Evolutionary conservation across 1,140 invertebrate genomes (phyloP).

Genomic region (Bombus terrestris): DNA sequence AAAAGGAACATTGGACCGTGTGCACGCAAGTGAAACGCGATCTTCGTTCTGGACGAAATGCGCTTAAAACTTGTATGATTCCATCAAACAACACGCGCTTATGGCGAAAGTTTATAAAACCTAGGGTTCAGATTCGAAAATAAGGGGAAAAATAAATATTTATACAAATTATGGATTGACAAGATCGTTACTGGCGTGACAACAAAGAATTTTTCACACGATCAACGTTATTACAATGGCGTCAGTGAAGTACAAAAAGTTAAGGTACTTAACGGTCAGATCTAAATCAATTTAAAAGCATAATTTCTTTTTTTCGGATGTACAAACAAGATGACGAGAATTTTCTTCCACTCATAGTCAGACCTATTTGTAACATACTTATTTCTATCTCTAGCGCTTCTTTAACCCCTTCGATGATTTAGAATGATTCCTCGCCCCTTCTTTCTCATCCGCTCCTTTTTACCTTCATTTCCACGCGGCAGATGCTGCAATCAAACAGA

Average conservation of each 20-base stretch:
- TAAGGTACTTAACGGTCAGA: no score
- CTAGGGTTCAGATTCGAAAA: neutral
- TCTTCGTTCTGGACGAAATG: no score
- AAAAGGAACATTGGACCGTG: neutral
- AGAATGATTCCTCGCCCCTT: neutral
- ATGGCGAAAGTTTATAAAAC: no score
- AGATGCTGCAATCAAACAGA: conserved; percentile 51
- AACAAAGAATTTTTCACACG: neutral
- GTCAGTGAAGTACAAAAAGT: no score
- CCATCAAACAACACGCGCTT: no score
- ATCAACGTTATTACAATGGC: no score
- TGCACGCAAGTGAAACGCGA: no score
- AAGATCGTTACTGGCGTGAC: no score
- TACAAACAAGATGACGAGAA: neutral
- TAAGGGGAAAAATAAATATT: no score
- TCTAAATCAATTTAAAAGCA: neutral
- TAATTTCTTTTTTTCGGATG: neutral
- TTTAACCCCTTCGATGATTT: neutral
- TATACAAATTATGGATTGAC: no score
- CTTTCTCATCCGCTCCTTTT: neutral
- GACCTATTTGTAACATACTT: neutral
- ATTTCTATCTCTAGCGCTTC: neutral
- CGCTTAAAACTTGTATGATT: no score
- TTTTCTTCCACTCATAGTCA: neutral
- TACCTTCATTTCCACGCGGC: conserved; percentile 4